Conservation (phyloP, 35 echinoderm and acorn worm genomes). For the Diadema setosum region DNA sequence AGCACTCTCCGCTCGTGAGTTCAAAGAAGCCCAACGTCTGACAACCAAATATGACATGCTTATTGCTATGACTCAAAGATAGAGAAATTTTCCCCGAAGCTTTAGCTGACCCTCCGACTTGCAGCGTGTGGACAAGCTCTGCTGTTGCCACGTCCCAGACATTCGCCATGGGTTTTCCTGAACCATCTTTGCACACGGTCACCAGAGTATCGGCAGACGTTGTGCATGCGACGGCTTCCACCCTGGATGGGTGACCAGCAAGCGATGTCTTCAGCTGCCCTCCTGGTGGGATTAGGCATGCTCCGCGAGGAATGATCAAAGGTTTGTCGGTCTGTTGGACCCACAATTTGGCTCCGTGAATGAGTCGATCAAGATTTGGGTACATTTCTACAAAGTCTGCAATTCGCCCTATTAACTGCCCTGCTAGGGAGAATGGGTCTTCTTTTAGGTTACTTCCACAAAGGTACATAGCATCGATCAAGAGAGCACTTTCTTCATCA, state of each 20-base stretch:
- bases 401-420: constrained; percentile 67
- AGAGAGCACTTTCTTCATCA: constrained; percentile 18
- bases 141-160: constrained; percentile 59
- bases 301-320: constrained; percentile 51
- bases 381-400: constrained; percentile 13
- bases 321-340: constrained; percentile 1
- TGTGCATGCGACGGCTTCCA: constrained; percentile 36
- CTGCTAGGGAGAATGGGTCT: constrained; percentile 64
- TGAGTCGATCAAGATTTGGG: constrained; percentile 6
- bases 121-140: constrained; percentile 65
- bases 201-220: constrained; percentile 13
- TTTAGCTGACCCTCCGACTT: not conserved
- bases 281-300: constrained; percentile 76
- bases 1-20: constrained; percentile 39
- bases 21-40: constrained; percentile 42
- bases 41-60: constrained; percentile 43
- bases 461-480: constrained; percentile 57
- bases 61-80: not conserved
- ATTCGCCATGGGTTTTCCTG: constrained; percentile 53
- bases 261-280: constrained; percentile 62
- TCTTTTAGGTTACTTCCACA: constrained; percentile 71
- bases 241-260: constrained; percentile 62
- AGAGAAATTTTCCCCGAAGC: constrained; percentile 8
- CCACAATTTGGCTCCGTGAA: constrained; percentile 55
- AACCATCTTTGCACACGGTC: constrained; percentile 45